These are phyloP conservation scores for Charaxes varanes DNA, from an alignment of 1,140 invertebrate genomes.

Conservation along the genomic window DNA sequence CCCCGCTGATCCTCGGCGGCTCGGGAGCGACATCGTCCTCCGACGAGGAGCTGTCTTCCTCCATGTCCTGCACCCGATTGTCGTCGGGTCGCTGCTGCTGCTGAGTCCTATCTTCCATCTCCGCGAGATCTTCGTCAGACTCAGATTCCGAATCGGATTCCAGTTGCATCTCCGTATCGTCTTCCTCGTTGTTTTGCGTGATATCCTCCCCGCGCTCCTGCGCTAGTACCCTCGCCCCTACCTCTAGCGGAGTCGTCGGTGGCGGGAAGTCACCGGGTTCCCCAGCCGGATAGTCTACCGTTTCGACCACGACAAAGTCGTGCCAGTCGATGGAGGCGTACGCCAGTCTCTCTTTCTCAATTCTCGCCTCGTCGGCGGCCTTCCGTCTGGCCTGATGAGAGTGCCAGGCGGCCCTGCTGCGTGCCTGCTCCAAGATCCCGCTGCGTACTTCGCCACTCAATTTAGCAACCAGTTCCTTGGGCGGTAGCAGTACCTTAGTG, in stretches of 20 bases:
- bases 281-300: conserved; percentile 98
- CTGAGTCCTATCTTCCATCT: conserved; percentile 79
- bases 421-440: conserved; percentile 91
- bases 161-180: conserved; percentile 81
- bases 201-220: conserved; percentile 79
- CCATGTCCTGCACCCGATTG: conserved; percentile 88
- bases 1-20: conserved; percentile 66
- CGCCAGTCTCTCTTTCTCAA: conserved; percentile 95
- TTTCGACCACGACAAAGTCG: conserved; percentile 99
- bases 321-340: conserved; percentile 99
- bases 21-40: conserved; percentile 81
- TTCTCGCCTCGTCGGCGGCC: conserved; percentile 93
- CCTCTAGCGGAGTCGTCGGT: conserved; percentile 97
- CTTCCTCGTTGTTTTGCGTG: conserved; percentile 60
- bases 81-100: conserved; percentile 66
- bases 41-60: conserved; percentile 87
- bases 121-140: conserved; percentile 80
- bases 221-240: conserved; percentile 93
- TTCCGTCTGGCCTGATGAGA: conserved; percentile 94
- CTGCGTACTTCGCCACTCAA: conserved; percentile 87
- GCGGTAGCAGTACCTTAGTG: conserved; percentile 95
- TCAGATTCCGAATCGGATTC: conserved; percentile 77
- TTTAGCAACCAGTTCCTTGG: conserved; percentile 90
- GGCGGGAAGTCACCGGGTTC: conserved; percentile 97
- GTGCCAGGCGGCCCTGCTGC: conserved; percentile 96